Percentiles rank a stretch among this genome's conserved stretches.
Conservation (phyloP, 2,888 invertebrate species). For the Cheilosia urbana region DNA sequence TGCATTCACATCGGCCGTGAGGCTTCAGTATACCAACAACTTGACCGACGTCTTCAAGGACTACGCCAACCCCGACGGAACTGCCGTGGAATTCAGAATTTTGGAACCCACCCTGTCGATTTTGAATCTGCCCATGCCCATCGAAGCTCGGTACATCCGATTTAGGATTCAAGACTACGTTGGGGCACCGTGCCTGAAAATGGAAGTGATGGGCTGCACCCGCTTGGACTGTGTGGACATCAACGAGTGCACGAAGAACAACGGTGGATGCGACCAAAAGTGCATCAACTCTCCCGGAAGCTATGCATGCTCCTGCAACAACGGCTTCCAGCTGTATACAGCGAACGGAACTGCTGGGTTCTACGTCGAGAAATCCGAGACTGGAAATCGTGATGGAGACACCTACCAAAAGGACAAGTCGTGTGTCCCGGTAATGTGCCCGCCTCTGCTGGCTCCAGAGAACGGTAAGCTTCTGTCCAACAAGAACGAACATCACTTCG, state of each 20-base stretch:
- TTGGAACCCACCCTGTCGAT: conserved; percentile 95
- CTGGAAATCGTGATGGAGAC: conserved; percentile 94
- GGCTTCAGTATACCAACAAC: conserved; percentile 93
- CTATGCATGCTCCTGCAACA: conserved; percentile 94
- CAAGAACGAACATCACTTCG: conserved; percentile 93
- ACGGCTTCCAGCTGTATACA: conserved; percentile 95
- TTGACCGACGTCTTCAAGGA: conserved; percentile 95
- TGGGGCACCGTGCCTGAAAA: conserved; percentile 93
- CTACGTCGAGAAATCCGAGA: conserved; percentile 91
- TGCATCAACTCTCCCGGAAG: conserved; percentile 95
- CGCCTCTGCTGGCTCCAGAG: conserved; percentile 90
- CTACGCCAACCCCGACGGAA: conserved; percentile 96
- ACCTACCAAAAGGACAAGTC: conserved; percentile 95
- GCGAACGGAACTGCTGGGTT: conserved; percentile 96
- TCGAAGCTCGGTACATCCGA: conserved; percentile 94
- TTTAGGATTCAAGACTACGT: conserved; percentile 95
- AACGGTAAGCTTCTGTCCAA: conserved; percentile 94
- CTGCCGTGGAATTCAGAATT: conserved; percentile 95
- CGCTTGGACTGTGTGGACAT: conserved; percentile 94
- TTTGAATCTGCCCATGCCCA: conserved; percentile 94
- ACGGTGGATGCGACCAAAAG: conserved; percentile 97
- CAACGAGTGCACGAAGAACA: conserved; percentile 93
- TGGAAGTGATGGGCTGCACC: conserved; percentile 97
- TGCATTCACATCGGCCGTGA: conserved; percentile 95
- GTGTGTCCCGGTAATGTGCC: conserved; percentile 97